Conservation (phyloP, 1,140 invertebrate genomes). For the Drosophila funebris region DNA sequence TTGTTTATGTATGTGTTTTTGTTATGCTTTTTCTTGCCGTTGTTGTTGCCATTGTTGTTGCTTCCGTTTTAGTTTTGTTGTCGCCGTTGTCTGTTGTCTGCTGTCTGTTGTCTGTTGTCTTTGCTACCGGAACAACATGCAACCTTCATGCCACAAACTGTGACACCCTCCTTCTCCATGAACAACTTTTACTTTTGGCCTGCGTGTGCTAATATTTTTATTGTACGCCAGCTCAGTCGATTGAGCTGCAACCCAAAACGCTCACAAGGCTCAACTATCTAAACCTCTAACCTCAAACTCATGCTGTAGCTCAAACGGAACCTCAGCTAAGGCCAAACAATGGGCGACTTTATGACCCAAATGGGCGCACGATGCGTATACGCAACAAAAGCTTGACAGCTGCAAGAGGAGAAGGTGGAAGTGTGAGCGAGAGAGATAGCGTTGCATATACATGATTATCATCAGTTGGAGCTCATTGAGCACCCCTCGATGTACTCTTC, state of each 20-base stretch:
- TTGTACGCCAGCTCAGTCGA: constrained; percentile 31
- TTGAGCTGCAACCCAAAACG: constrained; percentile 5
- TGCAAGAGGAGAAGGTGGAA: not conserved
- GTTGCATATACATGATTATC: constrained; percentile 1
- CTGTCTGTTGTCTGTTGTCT: no score
- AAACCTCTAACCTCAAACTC: not conserved
- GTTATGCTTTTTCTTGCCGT: constrained; percentile 11
- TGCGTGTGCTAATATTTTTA: constrained; percentile 72
- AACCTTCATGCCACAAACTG: not conserved
- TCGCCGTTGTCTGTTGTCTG: constrained; percentile 30
- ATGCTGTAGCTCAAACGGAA: not conserved
- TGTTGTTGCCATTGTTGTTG: not conserved
- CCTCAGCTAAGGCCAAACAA: constrained; percentile 39
- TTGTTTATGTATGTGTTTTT: constrained; percentile 71
- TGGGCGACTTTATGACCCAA: constrained; percentile 55
- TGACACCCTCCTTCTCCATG: not conserved
- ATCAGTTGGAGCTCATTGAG: constrained; percentile 8
- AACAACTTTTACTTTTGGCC: constrained; percentile 53
- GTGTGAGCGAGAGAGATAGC: not conserved
- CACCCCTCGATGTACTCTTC: no score
- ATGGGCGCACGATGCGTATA: constrained; percentile 53
- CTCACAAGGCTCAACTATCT: not conserved
- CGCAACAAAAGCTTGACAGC: constrained; percentile 30
- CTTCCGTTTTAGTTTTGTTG: constrained; percentile 24
- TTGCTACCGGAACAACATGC: constrained; percentile 24